phyloP scores from a whole-genome alignment of 2,113 vertebrate genomes.

The Euleptes europaea region DNA sequence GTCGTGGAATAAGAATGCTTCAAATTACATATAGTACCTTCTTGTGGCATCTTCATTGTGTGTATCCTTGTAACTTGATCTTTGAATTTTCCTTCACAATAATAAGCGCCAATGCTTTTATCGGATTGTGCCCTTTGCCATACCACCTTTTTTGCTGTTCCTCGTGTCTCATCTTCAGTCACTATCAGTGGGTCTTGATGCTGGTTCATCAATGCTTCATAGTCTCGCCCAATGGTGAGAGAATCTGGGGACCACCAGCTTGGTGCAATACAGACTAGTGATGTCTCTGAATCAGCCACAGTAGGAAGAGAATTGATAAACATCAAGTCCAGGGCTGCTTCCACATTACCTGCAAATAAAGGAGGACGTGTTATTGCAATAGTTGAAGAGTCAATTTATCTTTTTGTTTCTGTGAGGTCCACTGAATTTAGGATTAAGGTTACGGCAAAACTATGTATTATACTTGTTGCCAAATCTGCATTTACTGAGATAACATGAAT shows the following conservation, averaged over 20 bases:
- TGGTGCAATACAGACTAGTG: constrained; percentile 82
- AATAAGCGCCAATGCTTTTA: constrained; percentile 84
- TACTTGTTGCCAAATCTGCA: not conserved
- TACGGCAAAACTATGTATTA: not conserved
- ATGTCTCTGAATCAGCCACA: constrained; percentile 79
- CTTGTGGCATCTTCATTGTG: constrained; percentile 85
- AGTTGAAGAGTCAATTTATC: not conserved
- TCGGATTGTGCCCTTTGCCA: constrained; percentile 83
- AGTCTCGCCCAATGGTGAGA: constrained; percentile 78
- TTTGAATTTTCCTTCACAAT: constrained; percentile 80
- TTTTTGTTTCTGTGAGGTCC: not conserved
- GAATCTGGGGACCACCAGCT: constrained; percentile 77
- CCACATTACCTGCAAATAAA: constrained; percentile 72
- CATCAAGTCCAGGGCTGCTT: constrained; percentile 81
- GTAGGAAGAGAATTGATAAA: constrained; percentile 87
- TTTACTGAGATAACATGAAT: not conserved
- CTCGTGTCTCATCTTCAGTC: constrained; percentile 73
- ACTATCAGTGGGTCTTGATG: constrained; percentile 75
- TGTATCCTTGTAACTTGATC: constrained; percentile 77
- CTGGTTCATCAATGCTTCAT: constrained; percentile 76
- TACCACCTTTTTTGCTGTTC: constrained; percentile 78
- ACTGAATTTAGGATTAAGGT: not conserved
- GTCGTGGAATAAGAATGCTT: not conserved
- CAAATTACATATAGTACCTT: constrained; percentile 73
- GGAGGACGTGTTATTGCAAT: not conserved